A percentile compares a stretch with the other conserved stretches of the same genome.
Conservation (phyloP, 2,113 vertebrate genomes). For the Prionailurus bengalensis region DNA sequence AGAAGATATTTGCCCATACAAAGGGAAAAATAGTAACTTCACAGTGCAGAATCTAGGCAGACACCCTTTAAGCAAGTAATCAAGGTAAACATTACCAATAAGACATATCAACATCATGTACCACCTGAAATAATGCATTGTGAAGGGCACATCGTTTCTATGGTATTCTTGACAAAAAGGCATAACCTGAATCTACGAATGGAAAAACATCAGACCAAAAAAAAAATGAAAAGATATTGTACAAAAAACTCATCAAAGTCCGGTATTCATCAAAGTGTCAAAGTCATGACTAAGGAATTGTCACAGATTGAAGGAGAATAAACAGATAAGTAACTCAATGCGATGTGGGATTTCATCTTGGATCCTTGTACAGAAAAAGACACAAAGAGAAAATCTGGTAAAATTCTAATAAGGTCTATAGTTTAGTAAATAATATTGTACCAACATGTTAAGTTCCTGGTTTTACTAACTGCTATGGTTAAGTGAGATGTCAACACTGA, state of each 20-base stretch:
- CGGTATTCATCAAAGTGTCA: slow-evolving; percentile 4
- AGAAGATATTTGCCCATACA: slow-evolving; percentile 5
- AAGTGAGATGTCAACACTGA: background rate
- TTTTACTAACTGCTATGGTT: background rate
- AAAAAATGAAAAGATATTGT: background rate
- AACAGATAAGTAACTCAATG: background rate
- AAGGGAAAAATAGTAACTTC: slow-evolving; percentile 2
- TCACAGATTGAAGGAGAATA: background rate
- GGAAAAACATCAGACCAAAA: slow-evolving; percentile 19
- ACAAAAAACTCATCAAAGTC: background rate
- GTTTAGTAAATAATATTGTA: background rate
- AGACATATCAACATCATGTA: background rate
- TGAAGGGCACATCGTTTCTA: background rate
- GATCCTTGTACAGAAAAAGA: background rate
- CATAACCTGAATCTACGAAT: background rate
- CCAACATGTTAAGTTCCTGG: background rate
- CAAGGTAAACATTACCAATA: background rate
- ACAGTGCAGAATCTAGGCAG: background rate
- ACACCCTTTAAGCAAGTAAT: background rate
- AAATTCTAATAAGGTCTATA: background rate
- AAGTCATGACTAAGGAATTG: background rate
- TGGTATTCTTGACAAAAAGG: background rate
- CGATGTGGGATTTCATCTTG: background rate
- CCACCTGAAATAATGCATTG: background rate
- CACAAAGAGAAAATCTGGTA: background rate